These are phyloP conservation scores for Dione vanillae DNA, from an alignment of 2,888 invertebrate genomes.

Conservation along the genomic window DNA sequence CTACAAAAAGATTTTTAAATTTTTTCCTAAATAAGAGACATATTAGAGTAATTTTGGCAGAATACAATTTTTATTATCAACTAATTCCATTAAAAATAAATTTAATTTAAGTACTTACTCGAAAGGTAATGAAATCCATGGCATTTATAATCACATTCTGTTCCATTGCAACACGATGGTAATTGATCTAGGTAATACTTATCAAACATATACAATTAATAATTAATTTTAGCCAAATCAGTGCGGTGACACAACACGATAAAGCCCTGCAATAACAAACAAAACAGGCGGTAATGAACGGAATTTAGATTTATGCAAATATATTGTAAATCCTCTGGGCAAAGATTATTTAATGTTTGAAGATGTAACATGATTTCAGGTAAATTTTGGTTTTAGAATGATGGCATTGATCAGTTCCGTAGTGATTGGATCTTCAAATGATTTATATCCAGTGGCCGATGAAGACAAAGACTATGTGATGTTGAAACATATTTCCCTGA, in stretches of 20 bases:
- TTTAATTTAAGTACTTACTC: no score
- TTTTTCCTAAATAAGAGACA: background rate
- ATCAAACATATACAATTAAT: constrained; percentile 24
- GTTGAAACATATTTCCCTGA: no score
- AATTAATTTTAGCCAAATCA: constrained; percentile 45
- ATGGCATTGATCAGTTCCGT: no score
- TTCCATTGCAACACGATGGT: background rate
- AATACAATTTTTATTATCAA: background rate
- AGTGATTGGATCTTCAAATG: no score
- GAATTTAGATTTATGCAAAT: constrained; percentile 70
- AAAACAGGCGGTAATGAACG: constrained; percentile 46
- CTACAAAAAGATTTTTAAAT: no score
- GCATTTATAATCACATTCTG: background rate
- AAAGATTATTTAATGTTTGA: constrained; percentile 43
- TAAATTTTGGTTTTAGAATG: no score
- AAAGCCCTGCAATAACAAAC: constrained; percentile 56
- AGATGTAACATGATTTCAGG: background rate
- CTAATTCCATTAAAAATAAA: no score
- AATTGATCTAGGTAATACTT: background rate
- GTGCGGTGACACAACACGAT: constrained; percentile 49
- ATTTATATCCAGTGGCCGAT: no score
- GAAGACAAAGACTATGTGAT: no score
- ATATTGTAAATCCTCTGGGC: constrained; percentile 55
- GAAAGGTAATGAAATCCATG: no score
- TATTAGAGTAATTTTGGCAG: background rate